Evolutionary conservation across 2,888 invertebrate genomes (phyloP).

Genomic region (Hydraecia micacea): DNA sequence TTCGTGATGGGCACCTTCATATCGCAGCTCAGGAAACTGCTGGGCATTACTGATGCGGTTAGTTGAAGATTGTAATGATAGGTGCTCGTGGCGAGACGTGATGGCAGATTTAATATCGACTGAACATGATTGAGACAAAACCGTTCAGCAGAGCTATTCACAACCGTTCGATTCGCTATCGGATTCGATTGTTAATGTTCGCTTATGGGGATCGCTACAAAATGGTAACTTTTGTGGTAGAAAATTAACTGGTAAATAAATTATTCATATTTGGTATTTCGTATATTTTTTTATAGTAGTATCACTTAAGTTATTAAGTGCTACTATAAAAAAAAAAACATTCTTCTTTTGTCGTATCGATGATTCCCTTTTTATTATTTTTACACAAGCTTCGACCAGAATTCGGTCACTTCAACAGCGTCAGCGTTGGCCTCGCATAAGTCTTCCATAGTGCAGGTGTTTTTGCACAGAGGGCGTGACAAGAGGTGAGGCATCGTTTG

Average conservation of each 20-base stretch:
- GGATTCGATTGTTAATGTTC: not conserved
- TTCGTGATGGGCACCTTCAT: conserved; percentile 94
- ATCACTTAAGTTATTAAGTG: too few relatives aligned
- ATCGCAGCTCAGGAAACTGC: conserved; percentile 93
- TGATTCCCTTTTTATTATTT: too few relatives aligned
- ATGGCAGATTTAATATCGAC: not conserved
- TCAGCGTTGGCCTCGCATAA: too few relatives aligned
- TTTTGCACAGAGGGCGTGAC: too few relatives aligned
- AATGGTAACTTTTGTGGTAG: not conserved
- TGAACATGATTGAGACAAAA: not conserved
- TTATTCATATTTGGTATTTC: too few relatives aligned
- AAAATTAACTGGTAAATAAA: not conserved
- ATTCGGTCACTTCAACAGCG: too few relatives aligned
- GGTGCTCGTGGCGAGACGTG: not conserved
- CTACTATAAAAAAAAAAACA: too few relatives aligned
- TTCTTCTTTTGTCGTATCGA: too few relatives aligned
- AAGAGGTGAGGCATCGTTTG: too few relatives aligned
- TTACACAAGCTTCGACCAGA: too few relatives aligned
- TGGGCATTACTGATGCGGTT: conserved; percentile 93
- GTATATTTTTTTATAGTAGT: too few relatives aligned
- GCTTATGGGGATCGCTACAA: not conserved
- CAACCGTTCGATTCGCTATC: not conserved
- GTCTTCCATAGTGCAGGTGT: too few relatives aligned
- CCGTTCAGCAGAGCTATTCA: not conserved
- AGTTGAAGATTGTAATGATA: conserved; percentile 48